These are phyloP conservation scores for Phymanthus crucifer DNA, from an alignment of 92 coral and sea anemone genomes.

Conservation along the genomic window DNA sequence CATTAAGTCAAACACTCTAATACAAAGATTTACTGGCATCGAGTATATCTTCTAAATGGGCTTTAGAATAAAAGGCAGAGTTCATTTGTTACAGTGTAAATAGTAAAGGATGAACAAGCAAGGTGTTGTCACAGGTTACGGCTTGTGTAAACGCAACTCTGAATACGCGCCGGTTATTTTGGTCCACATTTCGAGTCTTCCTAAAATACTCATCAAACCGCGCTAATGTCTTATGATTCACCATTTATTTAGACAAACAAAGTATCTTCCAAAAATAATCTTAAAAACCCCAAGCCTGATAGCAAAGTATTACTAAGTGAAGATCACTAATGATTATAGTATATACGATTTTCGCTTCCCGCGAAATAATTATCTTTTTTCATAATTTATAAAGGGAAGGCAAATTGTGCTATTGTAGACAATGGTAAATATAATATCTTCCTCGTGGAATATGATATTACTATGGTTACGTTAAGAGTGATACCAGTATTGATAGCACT, in stretches of 20 bases:
- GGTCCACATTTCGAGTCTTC: background rate
- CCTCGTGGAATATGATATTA: background rate
- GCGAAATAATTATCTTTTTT: background rate
- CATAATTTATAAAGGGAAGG: background rate
- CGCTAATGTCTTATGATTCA: background rate
- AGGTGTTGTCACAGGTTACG: conserved; percentile 1
- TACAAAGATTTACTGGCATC: background rate
- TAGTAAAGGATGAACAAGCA: conserved; percentile 3
- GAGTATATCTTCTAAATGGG: background rate
- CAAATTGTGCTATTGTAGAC: background rate
- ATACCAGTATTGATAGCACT: background rate
- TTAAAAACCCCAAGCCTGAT: background rate
- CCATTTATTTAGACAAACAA: background rate
- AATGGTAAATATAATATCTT: background rate
- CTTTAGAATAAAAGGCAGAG: background rate
- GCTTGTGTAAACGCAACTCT: background rate
- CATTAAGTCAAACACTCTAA: background rate
- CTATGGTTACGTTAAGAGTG: background rate
- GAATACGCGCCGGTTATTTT: conserved; percentile 1
- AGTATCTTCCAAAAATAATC: background rate
- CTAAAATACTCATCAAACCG: background rate
- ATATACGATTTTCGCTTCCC: no score
- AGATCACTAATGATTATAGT: background rate
- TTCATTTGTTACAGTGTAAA: background rate
- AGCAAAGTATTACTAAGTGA: background rate